These are phyloP conservation scores for Leptogaster cylindrica DNA, from an alignment of 2,888 invertebrate genomes.

Conservation along the genomic window DNA sequence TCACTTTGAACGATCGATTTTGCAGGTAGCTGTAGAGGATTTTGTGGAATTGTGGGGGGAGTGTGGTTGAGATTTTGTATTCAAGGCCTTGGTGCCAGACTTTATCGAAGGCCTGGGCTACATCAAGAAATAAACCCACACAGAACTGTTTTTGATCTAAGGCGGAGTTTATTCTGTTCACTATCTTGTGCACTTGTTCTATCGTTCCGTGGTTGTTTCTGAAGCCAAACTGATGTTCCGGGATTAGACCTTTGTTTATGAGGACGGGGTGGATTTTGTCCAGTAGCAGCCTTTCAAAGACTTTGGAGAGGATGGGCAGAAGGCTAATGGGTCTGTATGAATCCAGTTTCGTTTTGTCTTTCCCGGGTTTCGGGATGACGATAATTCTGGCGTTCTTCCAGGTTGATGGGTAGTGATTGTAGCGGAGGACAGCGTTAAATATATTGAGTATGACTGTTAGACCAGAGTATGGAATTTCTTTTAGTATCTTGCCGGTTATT, in stretches of 20 bases:
- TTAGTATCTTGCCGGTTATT: neutral
- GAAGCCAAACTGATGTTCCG: slow-evolving; percentile 31
- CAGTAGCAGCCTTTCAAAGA: slow-evolving; percentile 50
- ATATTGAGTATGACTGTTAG: neutral
- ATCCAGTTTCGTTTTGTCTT: neutral
- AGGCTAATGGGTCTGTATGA: slow-evolving; percentile 47
- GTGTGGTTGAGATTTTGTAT: neutral
- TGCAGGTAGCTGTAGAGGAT: neutral
- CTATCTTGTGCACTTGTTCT: slow-evolving; percentile 12
- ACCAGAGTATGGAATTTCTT: neutral
- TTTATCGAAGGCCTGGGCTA: slow-evolving; percentile 40
- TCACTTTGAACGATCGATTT: neutral
- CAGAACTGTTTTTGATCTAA: slow-evolving; percentile 38
- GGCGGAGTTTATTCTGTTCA: neutral
- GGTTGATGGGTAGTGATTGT: neutral
- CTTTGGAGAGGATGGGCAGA: slow-evolving; percentile 49
- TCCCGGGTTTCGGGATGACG: neutral
- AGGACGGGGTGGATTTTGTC: slow-evolving; percentile 43
- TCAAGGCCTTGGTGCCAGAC: slow-evolving; percentile 38
- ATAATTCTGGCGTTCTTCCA: slow-evolving; percentile 3
- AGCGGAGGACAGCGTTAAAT: neutral
- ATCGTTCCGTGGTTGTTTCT: slow-evolving; percentile 30
- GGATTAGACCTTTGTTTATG: no score
- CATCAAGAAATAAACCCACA: slow-evolving; percentile 33
- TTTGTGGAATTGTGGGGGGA: neutral